Evolutionary conservation across 1,140 invertebrate genomes (phyloP), one percentile per base, ranked within the genome.

Genomic region (Thaumetopoea pityocampa): DNA sequence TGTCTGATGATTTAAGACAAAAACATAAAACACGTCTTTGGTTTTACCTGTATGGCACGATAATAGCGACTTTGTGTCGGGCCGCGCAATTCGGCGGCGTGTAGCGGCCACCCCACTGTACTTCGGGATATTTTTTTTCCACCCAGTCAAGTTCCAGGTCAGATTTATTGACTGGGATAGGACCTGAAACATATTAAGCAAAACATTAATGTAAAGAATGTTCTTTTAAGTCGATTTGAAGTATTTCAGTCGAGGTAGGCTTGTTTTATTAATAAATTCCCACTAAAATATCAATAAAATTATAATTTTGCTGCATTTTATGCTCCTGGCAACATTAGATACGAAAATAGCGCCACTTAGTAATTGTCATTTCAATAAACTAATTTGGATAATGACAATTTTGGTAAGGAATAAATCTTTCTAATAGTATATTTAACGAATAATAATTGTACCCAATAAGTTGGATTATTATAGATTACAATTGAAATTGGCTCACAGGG

Each of bases 31-130:
- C 5, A 8, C 7, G 8, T 8, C 6, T 23, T 8, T 26, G 10
- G 7, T 10, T n/a, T 45, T 53, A 86, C 85, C 85, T 83, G 73
- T 92, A 96, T 27, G 96, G 96, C 51, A 98, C 90, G 40, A 98
- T 91, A 44, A 98, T 92, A 22, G 96, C 96, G 2, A 98, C 94
- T 63, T 88, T 89, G 63, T 95, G 89, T 33, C 90, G 88, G 5
- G 94, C 87, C 14, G 83, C 85, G 73, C 96, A 98, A 26, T 92
- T 87, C 6, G 84, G 78, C 0, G 96, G 96, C n/a, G 83, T 80
- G 77, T 91, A 96, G 30, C 88, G 85, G 1, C 96, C 96, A 4
- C 96, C 96, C 10, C 85, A 53, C 19, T 71, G 67, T 3, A 86
- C 64, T 35, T 85, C 80, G 5, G 82, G 70, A 40, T 68, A 85